Conservation (phyloP, 2,888 invertebrate genomes). For the Nomada goodeniana region DNA sequence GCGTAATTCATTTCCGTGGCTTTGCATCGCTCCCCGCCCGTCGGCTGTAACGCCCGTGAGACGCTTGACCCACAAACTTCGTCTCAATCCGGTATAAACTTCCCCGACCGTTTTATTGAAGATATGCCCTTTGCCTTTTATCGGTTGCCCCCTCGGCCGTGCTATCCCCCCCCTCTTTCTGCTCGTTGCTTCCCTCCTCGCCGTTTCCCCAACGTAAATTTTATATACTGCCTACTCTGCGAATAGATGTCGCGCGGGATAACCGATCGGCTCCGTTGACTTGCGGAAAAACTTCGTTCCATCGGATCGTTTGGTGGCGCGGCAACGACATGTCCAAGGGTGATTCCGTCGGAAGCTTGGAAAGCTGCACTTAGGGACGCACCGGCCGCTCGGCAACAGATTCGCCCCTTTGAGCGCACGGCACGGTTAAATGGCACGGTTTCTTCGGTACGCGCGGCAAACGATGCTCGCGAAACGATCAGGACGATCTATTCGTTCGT, state of each 20-base stretch:
- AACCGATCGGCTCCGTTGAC: not conserved
- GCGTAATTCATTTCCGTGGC: constrained; percentile 2
- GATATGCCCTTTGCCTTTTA: constrained; percentile 36
- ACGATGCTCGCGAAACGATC: too few species aligned
- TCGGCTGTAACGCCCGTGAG: constrained; percentile 17
- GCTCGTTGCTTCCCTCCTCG: not conserved
- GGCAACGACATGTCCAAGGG: too few species aligned
- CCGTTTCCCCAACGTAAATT: constrained; percentile 1
- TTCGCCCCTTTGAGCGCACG: not conserved
- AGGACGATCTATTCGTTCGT: too few species aligned
- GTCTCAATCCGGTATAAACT: constrained; percentile 35
- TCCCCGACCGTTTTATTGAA: constrained; percentile 30
- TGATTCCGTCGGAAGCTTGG: not conserved
- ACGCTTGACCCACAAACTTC: constrained; percentile 27
- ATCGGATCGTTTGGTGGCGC: too few species aligned
- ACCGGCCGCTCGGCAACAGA: not conserved
- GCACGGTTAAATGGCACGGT: not conserved
- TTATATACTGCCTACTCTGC: constrained; percentile 10
- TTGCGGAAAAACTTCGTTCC: not conserved
- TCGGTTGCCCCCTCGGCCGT: not conserved
- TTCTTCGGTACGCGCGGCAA: not conserved
- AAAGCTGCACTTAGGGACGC: not conserved
- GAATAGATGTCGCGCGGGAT: not conserved
- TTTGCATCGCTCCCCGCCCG: not conserved
- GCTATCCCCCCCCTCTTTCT: not conserved